Evolutionary conservation across 2,113 vertebrate genomes (phyloP).

Genomic region (Neolamprologus brichardi): DNA sequence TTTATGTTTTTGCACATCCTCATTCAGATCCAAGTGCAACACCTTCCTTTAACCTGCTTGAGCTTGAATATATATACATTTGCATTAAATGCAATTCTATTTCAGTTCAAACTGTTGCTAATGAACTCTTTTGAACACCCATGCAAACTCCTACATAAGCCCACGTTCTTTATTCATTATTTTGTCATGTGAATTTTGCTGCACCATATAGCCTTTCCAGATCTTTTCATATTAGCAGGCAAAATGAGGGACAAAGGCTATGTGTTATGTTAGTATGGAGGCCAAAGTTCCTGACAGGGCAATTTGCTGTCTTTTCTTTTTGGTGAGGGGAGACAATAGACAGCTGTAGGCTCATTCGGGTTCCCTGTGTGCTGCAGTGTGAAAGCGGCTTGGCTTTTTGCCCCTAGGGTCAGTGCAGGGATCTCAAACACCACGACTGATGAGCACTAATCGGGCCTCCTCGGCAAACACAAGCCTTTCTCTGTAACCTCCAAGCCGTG

Average conservation of each 20-base stretch:
- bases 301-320: slow-evolving; percentile 82
- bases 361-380: slow-evolving; percentile 74
- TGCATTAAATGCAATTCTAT: slow-evolving; percentile 16
- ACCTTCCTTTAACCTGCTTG: neutral
- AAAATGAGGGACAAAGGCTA: slow-evolving; percentile 69
- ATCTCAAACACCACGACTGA: slow-evolving; percentile 72
- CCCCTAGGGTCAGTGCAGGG: slow-evolving; percentile 77
- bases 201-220: neutral
- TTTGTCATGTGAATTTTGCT: neutral
- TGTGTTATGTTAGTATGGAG: slow-evolving; percentile 71
- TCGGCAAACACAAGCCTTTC: slow-evolving; percentile 71
- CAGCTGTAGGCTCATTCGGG: slow-evolving; percentile 66
- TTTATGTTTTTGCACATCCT: neutral
- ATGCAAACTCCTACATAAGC: neutral
- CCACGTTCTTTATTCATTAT: neutral
- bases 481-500: slow-evolving; percentile 57
- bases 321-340: slow-evolving; percentile 76
- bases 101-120: neutral
- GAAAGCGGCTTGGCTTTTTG: slow-evolving; percentile 76
- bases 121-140: neutral
- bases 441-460: slow-evolving; percentile 85
- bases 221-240: slow-evolving; percentile 42
- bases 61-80: slow-evolving; percentile 10
- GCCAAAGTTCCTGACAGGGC: slow-evolving; percentile 82
- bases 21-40: neutral